These are phyloP conservation scores for Dicranocentrus wangi DNA, from an alignment of 2,888 invertebrate genomes.

Conservation along the genomic window DNA sequence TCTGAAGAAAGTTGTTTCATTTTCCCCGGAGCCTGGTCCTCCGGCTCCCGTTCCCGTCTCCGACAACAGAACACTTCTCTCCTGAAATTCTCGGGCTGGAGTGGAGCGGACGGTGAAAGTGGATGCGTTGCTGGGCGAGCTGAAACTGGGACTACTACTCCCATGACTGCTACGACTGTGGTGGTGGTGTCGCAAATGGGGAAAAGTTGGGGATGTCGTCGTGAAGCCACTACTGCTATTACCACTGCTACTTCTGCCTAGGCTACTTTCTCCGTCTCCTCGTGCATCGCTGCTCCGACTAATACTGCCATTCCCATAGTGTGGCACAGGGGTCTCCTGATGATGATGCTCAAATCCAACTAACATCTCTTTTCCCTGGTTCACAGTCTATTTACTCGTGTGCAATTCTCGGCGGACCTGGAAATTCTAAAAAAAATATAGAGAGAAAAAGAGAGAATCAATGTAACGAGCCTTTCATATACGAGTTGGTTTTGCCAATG, in stretches of 20 bases:
- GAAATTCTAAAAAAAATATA: background rate
- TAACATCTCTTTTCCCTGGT: conserved; percentile 44
- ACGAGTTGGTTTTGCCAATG: no score
- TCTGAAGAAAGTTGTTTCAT: conserved; percentile 54
- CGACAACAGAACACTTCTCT: no score
- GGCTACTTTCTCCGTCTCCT: conserved; percentile 24
- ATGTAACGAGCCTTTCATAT: no score
- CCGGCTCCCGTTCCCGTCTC: conserved; percentile 23
- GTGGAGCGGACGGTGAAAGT: conserved; percentile 27
- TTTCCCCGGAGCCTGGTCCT: conserved; percentile 44
- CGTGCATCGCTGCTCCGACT: conserved; percentile 33
- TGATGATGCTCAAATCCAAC: conserved; percentile 52
- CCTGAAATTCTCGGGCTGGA: conserved; percentile 24
- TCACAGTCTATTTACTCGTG: conserved; percentile 45
- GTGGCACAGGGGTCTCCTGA: conserved; percentile 15
- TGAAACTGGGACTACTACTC: conserved; percentile 41
- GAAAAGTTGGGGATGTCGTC: conserved; percentile 46
- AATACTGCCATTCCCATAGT: conserved; percentile 18
- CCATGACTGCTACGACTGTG: conserved; percentile 58
- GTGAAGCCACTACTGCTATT: conserved; percentile 5
- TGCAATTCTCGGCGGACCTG: conserved; percentile 23
- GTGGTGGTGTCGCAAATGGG: conserved; percentile 69
- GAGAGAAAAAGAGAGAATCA: background rate
- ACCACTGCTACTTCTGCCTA: background rate
- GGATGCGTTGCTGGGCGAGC: conserved; percentile 28